A percentile compares a stretch with the other conserved stretches of the same genome.
These are phyloP conservation scores for Achatina immaculata DNA, from an alignment of 1,140 invertebrate species.

Conservation along the genomic window DNA sequence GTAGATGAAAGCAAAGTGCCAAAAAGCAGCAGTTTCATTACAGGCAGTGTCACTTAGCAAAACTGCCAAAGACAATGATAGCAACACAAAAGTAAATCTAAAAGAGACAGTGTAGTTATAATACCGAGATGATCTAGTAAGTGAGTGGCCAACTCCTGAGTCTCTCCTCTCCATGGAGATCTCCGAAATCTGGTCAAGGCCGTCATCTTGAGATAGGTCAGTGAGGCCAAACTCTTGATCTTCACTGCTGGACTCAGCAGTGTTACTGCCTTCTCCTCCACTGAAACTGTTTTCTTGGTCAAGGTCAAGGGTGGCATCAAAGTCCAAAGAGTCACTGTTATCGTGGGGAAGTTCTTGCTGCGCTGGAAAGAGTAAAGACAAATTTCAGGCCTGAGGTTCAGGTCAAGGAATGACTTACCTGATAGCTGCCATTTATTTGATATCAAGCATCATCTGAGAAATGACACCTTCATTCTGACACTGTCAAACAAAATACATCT, in stretches of 20 bases:
- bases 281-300: not conserved
- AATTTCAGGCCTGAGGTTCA: no score
- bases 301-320: not conserved
- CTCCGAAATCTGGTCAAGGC: constrained; percentile 49
- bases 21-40: no score
- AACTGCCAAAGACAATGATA: no score
- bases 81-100: no score
- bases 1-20: no score
- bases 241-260: constrained; percentile 58
- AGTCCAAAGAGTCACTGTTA: not conserved
- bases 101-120: no score
- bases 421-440: no score
- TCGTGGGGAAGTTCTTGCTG: not conserved
- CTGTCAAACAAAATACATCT: not conserved
- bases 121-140: no score
- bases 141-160: constrained; percentile 72
- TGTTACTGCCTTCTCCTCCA: constrained; percentile 56
- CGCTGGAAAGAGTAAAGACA: not conserved
- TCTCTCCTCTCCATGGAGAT: constrained; percentile 69
- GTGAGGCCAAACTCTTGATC: constrained; percentile 43
- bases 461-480: not conserved
- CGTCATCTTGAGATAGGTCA: constrained; percentile 56
- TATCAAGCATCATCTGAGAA: no score
- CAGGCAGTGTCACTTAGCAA: no score
- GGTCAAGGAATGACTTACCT: no score